Conservation (phyloP, 2,888 invertebrate genomes). For the Camponotus fellah region DNA sequence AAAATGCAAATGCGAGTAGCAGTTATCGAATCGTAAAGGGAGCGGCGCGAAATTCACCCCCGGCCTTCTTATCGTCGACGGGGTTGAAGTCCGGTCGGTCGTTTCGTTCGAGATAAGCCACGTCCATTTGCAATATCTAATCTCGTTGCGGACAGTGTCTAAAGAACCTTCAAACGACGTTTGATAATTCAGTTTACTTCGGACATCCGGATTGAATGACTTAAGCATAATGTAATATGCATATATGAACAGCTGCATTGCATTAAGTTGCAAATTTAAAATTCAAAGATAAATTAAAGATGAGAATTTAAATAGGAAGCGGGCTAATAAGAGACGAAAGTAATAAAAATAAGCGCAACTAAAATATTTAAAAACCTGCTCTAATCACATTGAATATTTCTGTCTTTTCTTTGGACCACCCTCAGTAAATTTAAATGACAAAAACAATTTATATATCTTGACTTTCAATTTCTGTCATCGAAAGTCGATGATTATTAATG, state of each 20-base stretch:
- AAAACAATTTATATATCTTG: no score
- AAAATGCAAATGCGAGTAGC: conserved; percentile 73
- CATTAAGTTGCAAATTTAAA: not conserved
- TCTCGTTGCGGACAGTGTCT: conserved; percentile 72
- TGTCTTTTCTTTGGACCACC: no score
- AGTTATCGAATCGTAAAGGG: conserved; percentile 72
- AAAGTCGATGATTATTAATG: no score
- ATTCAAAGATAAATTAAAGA: not conserved
- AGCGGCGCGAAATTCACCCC: conserved; percentile 65
- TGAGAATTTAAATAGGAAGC: no score
- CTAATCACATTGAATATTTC: no score
- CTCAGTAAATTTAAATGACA: no score
- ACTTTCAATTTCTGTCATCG: no score
- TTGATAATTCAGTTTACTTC: conserved; percentile 50
- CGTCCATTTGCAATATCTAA: conserved; percentile 81
- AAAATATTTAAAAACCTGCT: no score
- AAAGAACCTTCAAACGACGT: conserved; percentile 64
- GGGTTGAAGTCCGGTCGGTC: conserved; percentile 66
- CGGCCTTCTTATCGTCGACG: conserved; percentile 64
- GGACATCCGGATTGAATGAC: conserved; percentile 20
- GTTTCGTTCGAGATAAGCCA: conserved; percentile 75
- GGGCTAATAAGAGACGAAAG: no score
- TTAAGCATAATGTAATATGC: conserved; percentile 6
- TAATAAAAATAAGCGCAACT: no score
- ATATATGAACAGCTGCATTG: not conserved